These are phyloP conservation scores for Bombus impatiens DNA, from an alignment of 1,140 invertebrate species.

Conservation along the genomic window DNA sequence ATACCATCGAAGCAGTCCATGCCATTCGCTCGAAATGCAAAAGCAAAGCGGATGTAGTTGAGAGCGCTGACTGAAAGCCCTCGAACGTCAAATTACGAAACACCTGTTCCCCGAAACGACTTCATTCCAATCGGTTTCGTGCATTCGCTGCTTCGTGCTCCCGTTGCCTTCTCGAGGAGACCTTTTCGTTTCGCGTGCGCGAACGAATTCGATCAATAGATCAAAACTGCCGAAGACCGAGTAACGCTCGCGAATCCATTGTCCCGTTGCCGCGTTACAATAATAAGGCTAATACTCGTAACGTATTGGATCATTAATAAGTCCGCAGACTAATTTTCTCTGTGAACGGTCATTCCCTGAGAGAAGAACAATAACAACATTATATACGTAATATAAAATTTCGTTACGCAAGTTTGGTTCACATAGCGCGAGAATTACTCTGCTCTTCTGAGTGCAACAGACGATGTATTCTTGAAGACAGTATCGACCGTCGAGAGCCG, in stretches of 20 bases:
- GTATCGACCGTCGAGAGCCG: no score
- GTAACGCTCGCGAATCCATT: neutral
- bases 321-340: neutral
- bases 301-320: neutral
- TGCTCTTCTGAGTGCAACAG: neutral
- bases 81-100: conserved; percentile 70
- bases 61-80: conserved; percentile 43
- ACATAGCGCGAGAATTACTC: neutral
- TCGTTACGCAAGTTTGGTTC: neutral
- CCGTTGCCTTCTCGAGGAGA: neutral
- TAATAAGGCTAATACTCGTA: conserved; percentile 15
- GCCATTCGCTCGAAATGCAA: conserved; percentile 38
- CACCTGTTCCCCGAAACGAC: conserved; percentile 71
- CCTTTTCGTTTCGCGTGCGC: conserved; percentile 40
- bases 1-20: neutral
- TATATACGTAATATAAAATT: neutral
- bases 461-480: neutral
- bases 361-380: conserved; percentile 16
- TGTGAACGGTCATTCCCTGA: conserved; percentile 27
- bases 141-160: conserved; percentile 12
- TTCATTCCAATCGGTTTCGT: conserved; percentile 66
- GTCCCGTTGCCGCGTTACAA: neutral
- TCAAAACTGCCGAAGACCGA: neutral
- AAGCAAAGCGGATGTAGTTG: conserved; percentile 46
- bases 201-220: neutral